These are phyloP conservation scores for Conops quadrifasciatus DNA, from an alignment of 2,888 invertebrate species.

Conservation along the genomic window DNA sequence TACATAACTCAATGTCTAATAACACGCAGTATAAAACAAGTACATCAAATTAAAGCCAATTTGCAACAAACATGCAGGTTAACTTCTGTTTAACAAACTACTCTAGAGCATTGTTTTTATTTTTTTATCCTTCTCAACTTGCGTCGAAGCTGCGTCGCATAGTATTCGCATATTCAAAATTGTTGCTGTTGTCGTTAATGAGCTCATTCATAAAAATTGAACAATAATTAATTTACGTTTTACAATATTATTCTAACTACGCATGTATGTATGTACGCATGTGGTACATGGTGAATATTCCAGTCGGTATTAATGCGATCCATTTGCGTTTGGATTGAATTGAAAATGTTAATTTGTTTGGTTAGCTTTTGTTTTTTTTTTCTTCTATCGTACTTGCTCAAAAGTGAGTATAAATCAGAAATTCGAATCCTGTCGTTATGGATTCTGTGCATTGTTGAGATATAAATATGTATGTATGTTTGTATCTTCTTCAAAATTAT, in stretches of 20 bases:
- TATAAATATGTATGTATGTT: too few species aligned
- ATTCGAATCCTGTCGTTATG: too few species aligned
- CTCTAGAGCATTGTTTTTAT: constrained; percentile 3
- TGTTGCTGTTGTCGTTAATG: not conserved
- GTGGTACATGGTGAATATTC: not conserved
- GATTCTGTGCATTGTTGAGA: too few species aligned
- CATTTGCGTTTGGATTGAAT: too few species aligned
- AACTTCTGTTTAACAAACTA: constrained; percentile 23
- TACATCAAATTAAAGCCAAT: constrained; percentile 27
- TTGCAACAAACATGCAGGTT: constrained; percentile 20
- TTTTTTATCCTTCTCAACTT: not conserved
- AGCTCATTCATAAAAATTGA: constrained; percentile 7
- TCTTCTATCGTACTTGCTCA: not conserved
- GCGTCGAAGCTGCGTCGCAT: not conserved
- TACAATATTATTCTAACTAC: constrained; percentile 29
- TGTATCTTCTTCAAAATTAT: too few species aligned
- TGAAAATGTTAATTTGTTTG: not conserved
- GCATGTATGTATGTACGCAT: not conserved
- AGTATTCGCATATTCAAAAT: not conserved
- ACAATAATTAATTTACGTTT: constrained; percentile 11
- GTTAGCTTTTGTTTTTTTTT: not conserved
- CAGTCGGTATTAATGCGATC: not conserved
- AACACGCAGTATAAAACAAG: constrained; percentile 3
- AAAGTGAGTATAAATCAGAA: too few species aligned
- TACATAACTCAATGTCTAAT: constrained; percentile 11